A percentile compares a stretch with the other conserved stretches of the same genome.
phyloP scores from a whole-genome alignment of 2,797 vertebrate genomes.

The Pseudocheirus occidentalis region DNA sequence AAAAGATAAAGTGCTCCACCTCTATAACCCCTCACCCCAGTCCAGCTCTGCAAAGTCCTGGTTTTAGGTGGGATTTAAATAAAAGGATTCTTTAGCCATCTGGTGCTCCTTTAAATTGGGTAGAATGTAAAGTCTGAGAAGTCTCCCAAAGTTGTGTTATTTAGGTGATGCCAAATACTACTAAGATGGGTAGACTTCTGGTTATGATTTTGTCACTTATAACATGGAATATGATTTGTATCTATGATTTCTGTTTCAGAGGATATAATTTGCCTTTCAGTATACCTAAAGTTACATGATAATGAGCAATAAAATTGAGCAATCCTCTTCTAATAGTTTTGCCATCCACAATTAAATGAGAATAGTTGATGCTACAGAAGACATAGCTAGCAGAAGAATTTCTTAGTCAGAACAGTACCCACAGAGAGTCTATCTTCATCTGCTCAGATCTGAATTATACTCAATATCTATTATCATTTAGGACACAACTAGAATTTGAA shows the following conservation, averaged over 20 bases:
- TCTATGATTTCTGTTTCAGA: constrained; percentile 11
- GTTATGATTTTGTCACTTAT: constrained; percentile 2
- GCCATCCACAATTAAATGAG: background rate
- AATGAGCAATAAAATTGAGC: constrained; percentile 13
- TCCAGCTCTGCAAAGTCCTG: background rate
- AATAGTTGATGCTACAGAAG: constrained; percentile 21
- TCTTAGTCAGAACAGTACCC: background rate
- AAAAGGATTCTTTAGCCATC: constrained; percentile 21
- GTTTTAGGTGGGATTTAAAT: constrained; percentile 11
- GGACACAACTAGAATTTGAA: background rate
- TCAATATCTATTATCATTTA: background rate
- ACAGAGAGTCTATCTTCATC: background rate
- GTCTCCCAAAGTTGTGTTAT: constrained; percentile 18
- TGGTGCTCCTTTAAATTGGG: constrained; percentile 3
- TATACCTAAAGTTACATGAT: constrained; percentile 20
- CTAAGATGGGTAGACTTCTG: background rate
- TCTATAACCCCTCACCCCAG: background rate
- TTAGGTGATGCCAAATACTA: background rate
- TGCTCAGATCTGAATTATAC: background rate
- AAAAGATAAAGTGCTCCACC: background rate
- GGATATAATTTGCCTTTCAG: constrained; percentile 1
- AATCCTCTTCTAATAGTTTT: constrained; percentile 12
- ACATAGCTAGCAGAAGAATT: too few species aligned
- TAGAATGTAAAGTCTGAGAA: constrained; percentile 29
- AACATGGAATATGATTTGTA: constrained; percentile 28